phyloP scores from a whole-genome alignment of 2,888 invertebrate species.

The Prosopocoilus inquinatus region DNA sequence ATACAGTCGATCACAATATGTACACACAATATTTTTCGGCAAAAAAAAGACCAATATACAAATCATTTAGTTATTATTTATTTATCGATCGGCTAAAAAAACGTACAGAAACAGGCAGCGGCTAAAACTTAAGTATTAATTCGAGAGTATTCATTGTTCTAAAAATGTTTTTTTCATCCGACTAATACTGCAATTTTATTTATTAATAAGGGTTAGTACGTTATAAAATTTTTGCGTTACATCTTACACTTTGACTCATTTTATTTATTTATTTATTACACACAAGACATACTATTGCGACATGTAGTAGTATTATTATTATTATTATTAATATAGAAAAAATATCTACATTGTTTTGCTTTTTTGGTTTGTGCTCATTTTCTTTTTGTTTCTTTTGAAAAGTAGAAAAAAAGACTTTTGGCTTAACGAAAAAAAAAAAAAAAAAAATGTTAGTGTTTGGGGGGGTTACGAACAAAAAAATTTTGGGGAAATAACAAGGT shows the following conservation, averaged over 20 bases:
- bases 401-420: too few species aligned
- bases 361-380: too few species aligned
- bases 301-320: too few species aligned
- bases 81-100: conserved; percentile 16
- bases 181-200: conserved; percentile 24
- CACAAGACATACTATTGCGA: not conserved
- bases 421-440: too few species aligned
- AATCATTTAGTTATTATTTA: too few species aligned
- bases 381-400: too few species aligned
- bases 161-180: conserved; percentile 18
- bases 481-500: too few species aligned
- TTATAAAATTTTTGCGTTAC: conserved; percentile 3
- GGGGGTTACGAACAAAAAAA: too few species aligned
- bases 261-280: conserved; percentile 19
- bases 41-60: conserved; percentile 14
- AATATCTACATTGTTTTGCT: too few species aligned
- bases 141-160: conserved; percentile 19
- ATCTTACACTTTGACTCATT: conserved; percentile 8
- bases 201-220: conserved; percentile 15
- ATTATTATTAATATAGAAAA: too few species aligned
- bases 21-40: conserved; percentile 19
- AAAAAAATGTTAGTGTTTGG: too few species aligned
- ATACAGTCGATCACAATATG: conserved; percentile 13
- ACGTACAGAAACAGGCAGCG: too few species aligned
- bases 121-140: conserved; percentile 10